Base-by-base conservation (phyloP, 2,113 vertebrate genomes). In the Cromileptes altivelis region DNA sequence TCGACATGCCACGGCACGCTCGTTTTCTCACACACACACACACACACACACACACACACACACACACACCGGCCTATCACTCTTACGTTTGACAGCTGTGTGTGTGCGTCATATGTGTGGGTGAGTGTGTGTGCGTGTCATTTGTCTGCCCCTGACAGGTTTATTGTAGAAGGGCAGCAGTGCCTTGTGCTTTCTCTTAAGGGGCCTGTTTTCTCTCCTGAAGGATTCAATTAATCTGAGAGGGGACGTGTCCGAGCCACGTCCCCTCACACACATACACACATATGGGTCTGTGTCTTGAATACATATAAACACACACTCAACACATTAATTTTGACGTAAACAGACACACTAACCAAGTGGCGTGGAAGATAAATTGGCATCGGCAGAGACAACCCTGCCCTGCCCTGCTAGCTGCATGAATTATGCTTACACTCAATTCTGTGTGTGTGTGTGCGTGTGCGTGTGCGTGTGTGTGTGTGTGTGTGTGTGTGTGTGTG, bases 221-320 rank as follows among this genome's bases (percentile, higher is more conserved):
- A 89, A 94, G 86, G 88, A 93, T 93, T 92, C 93, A 93, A 93
- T 94, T 93, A 91, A 92, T 94, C 89, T 90, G 87, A 85, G 82
- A 81, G 81, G 80, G 77, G 83, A 85, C 45, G n/a, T 69, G 89
- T 91, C 88, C 64, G 21, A 70, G 62, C 58, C 47, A 64, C 56
- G 73, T 89, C 79, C 62, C 78, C 78, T 10, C 61, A 1, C 79
- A 17, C 65, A 10, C 76, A 10, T 60, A 14, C 47, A 67, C 61
- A 42, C 49, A 37, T 30, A 47, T 15, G n/a, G 62, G 56, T 79
- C 68, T 75, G 67, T 76, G 83, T 82, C 74, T 84, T 85, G 82
- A 86, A 91, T 82, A 80, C 69, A 89, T 82, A 92, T 76, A 89
- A 65, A 89, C 87, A 87, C 84, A 86, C 83, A 88, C 84, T 15